Percentiles rank a stretch among this genome's conserved stretches.
These are phyloP conservation scores for Riparia riparia DNA, from an alignment of 2,113 vertebrate species.

Conservation along the genomic window DNA sequence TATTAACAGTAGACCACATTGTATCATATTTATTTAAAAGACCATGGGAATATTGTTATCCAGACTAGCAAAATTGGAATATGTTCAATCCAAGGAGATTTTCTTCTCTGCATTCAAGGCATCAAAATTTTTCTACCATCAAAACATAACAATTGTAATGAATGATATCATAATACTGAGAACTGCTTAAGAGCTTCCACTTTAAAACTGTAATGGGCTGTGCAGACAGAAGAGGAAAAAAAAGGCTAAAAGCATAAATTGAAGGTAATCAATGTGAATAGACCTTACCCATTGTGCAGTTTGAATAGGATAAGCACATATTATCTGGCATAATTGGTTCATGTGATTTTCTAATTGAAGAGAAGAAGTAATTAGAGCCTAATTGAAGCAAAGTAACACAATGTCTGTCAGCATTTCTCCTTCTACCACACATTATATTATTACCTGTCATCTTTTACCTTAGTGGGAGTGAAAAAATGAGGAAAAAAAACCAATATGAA, in stretches of 20 bases:
- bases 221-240: slow-evolving; percentile 59
- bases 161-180: slow-evolving; percentile 76
- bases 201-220: slow-evolving; percentile 72
- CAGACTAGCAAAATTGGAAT: slow-evolving; percentile 48
- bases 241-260: slow-evolving; percentile 76
- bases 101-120: slow-evolving; percentile 44
- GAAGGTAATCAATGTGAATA: slow-evolving; percentile 77
- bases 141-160: slow-evolving; percentile 73
- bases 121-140: slow-evolving; percentile 71
- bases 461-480: slow-evolving; percentile 3
- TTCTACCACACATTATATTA: slow-evolving; percentile 69
- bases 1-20: slow-evolving; percentile 24
- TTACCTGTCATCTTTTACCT: slow-evolving; percentile 69
- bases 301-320: slow-evolving; percentile 78
- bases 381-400: slow-evolving; percentile 76
- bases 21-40: slow-evolving; percentile 50
- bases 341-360: slow-evolving; percentile 79
- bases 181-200: slow-evolving; percentile 75
- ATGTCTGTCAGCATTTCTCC: slow-evolving; percentile 73
- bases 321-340: slow-evolving; percentile 76
- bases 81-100: background rate
- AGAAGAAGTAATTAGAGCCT: slow-evolving; percentile 77
- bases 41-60: slow-evolving; percentile 27
- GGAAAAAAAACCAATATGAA: background rate
- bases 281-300: slow-evolving; percentile 73